These are phyloP conservation scores for Ursus arctos DNA, from an alignment of 2,113 vertebrate genomes.

Conservation along the genomic window DNA sequence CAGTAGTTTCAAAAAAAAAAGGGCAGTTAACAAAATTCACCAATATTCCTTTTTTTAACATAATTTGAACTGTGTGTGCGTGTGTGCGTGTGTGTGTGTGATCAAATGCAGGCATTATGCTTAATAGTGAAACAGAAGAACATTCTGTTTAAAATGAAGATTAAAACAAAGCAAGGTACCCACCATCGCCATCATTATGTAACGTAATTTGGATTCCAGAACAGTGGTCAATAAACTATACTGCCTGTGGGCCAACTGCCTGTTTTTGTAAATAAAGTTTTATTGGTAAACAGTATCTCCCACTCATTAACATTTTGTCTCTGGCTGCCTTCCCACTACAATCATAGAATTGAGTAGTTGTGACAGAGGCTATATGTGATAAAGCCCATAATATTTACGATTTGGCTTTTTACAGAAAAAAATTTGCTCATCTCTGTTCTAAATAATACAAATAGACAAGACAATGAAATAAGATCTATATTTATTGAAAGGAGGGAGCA, in stretches of 20 bases:
- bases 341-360: background rate
- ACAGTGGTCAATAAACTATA: background rate
- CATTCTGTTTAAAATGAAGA: constrained; percentile 37
- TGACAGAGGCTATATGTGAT: background rate
- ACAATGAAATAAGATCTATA: background rate
- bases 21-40: constrained; percentile 17
- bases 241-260: background rate
- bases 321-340: background rate
- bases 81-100: background rate
- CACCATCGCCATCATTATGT: background rate
- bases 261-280: constrained; percentile 32
- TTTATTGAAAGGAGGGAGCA: background rate
- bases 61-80: background rate
- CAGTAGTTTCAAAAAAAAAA: background rate
- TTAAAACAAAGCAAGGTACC: background rate
- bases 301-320: background rate
- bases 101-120: background rate
- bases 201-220: background rate
- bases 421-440: background rate
- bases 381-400: background rate
- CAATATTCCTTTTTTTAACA: background rate
- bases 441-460: background rate
- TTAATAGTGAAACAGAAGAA: background rate
- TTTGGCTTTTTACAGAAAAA: background rate
- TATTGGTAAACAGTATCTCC: background rate